A percentile compares a stretch with the other conserved stretches of the same genome.
Evolutionary conservation across 2,888 invertebrate species (phyloP).

Genomic region (Scaptomyza tumidula): DNA sequence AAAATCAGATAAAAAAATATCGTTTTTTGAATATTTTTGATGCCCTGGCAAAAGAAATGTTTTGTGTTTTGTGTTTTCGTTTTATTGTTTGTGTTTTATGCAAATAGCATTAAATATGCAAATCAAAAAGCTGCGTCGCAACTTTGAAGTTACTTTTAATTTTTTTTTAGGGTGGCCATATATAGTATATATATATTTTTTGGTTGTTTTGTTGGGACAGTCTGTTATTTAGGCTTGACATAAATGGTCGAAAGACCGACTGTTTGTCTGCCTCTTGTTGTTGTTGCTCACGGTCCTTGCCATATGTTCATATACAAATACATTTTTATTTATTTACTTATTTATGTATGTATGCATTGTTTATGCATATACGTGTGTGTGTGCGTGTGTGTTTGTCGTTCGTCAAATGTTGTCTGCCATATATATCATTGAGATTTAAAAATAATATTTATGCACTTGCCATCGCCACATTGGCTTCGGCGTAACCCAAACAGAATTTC

Average conservation of each 20-base stretch:
- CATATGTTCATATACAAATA: conserved; percentile 35
- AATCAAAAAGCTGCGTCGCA: conserved; percentile 48
- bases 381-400: conserved; percentile 28
- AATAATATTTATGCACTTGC: conserved; percentile 69
- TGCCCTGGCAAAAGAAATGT: not conserved
- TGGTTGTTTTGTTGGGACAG: not conserved
- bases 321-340: conserved; percentile 69
- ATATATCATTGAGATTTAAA: conserved; percentile 75
- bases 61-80: not conserved
- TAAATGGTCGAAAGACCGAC: conserved; percentile 5
- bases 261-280: conserved; percentile 13
- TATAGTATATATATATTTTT: conserved; percentile 9
- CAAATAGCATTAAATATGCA: conserved; percentile 74
- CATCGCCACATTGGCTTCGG: conserved; percentile 4
- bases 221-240: conserved; percentile 22
- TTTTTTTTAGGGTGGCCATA: conserved; percentile 27
- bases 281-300: conserved; percentile 19
- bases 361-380: conserved; percentile 15
- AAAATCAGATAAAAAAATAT: not conserved
- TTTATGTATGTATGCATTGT: conserved; percentile 35
- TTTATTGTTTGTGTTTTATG: conserved; percentile 52
- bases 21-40: not conserved
- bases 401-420: conserved; percentile 63
- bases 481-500: conserved; percentile 49
- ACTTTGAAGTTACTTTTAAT: conserved; percentile 65